Base-by-base conservation (phyloP, 1,140 invertebrate species). In the Macrostomum lignano region DNA sequence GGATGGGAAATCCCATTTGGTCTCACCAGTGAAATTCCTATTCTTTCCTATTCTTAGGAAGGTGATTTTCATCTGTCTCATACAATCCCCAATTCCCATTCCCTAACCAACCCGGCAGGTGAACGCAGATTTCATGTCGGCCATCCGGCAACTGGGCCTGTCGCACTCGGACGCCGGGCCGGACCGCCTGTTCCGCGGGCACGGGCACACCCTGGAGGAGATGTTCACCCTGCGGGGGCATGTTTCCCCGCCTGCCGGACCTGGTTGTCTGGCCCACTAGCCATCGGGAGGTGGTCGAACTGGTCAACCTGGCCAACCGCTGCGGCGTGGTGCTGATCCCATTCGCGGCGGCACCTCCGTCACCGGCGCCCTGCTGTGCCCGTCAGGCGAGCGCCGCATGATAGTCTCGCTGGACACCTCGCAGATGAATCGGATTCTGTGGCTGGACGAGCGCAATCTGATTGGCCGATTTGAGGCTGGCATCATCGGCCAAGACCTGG, bases 331-430 rank as follows among this genome's bases (percentile, higher is more conserved):
- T 72, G 19, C 65, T 91, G 21, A 78, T 96, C 44, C 84, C 86
- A 6, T 91, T 74, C 58, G 86, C 2, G 86, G 84, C 10, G 86
- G 86, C 3, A 94, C 86, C 0, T 84, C 75, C 39, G 86, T 94
- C 0, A 81, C 82, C 0, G 73, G 77, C 9, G 75, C 78, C 3
- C 60, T 86, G 0, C 67, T 71, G 36, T 93, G 82, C 57, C 82
- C 82, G 0, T 46, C 53, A 15, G 47, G 70, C 11, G 86, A 93
- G 55, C 46, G 45, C 10, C 62, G 86, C 29, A 71, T 72, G 34
- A 88, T 96, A 38, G 64, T 86, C 10, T 75, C 71, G 0, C 43
- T 96, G 33, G 88, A 96, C 51, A 93, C 79, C 21, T 77, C 75
- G 15, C 77, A 86, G 49, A 91, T 94, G 82, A 55, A 55, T 42